Evolutionary conservation across 2,888 invertebrate species (phyloP).

Genomic region (Gymnosoma rotundatum): DNA sequence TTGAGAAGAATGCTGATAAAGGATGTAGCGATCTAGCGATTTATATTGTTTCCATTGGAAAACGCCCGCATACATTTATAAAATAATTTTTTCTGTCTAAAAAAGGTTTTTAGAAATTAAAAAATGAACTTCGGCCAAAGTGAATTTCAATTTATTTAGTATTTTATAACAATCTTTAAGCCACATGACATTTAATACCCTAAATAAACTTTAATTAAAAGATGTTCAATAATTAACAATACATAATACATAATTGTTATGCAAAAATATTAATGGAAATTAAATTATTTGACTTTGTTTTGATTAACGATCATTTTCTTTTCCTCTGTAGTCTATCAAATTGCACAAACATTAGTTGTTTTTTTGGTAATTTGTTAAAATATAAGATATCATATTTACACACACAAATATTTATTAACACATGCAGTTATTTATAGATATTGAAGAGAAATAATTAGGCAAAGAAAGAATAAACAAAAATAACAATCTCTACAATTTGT

Average conservation of each 20-base stretch:
- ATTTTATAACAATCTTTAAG: too few relatives aligned
- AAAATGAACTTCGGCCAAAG: too few relatives aligned
- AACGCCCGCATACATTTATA: too few relatives aligned
- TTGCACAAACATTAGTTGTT: neutral
- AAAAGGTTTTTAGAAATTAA: too few relatives aligned
- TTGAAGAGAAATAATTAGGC: constrained; percentile 12
- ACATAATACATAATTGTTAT: too few relatives aligned
- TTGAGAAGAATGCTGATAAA: too few relatives aligned
- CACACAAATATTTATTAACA: neutral
- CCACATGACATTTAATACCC: neutral
- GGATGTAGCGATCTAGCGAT: too few relatives aligned
- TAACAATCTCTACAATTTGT: constrained; percentile 76
- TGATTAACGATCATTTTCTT: neutral
- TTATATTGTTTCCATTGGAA: too few relatives aligned
- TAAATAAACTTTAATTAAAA: neutral
- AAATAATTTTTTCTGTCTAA: too few relatives aligned
- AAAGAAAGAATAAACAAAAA: constrained; percentile 9
- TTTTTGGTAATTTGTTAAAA: neutral
- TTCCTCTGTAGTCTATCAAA: neutral
- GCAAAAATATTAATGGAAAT: neutral
- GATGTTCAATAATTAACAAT: neutral
- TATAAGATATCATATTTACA: neutral
- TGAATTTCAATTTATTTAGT: too few relatives aligned
- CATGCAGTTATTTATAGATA: constrained; percentile 15
- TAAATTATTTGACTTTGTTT: neutral